Evolutionary conservation across 2,888 invertebrate genomes (phyloP), one percentile per base, ranked within the genome.

Genomic region (Metacarcinus magister): DNA sequence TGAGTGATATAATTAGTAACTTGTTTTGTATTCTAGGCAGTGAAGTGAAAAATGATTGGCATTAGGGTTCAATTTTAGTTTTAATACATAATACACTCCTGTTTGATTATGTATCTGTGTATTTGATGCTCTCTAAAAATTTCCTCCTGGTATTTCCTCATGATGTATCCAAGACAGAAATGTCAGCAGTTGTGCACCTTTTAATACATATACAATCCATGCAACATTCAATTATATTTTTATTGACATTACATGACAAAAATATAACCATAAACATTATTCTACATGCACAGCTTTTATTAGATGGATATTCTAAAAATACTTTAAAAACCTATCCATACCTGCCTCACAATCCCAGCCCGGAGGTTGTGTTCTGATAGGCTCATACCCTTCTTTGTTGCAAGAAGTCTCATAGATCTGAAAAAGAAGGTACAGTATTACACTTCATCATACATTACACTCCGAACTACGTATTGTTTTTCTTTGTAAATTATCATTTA

Each of bases 301-400:
- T 8, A 48, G 48, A 48, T 48, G 48, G 13, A 48, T 48, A 60
- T 4, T 44, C 82, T 8, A 67, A 0, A 4, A 94, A n/a, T 44
- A 39, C 4, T 28, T 13, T n/a, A n/a, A n/a, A 32, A 93, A 95
- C 23, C 2, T n/a, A n/a, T 4, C 23, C 95, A 75, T 13, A 97
- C 96, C 96, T 97, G 95, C 87, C 97, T 96, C 32, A 96, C 95
- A 44, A 96, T 95, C 39, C 96, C 98, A 5, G 97, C 97, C 90
- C 97, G 97, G 2, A 98, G 97, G 2, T 97, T 97, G 97, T 98
- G 98, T 97, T 98, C 98, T n/a, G 98, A 97, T 13, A 98, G 97
- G 48, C 97, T 97, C 98, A 98, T 98, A 28, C 97, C 97, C 97
- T 97, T 97, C 97, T 97, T 97, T 94, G 97, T 97, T 4, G 98